phyloP scores from a whole-genome alignment of 2,797 vertebrate genomes.

The Adrianichthys oophorus region DNA sequence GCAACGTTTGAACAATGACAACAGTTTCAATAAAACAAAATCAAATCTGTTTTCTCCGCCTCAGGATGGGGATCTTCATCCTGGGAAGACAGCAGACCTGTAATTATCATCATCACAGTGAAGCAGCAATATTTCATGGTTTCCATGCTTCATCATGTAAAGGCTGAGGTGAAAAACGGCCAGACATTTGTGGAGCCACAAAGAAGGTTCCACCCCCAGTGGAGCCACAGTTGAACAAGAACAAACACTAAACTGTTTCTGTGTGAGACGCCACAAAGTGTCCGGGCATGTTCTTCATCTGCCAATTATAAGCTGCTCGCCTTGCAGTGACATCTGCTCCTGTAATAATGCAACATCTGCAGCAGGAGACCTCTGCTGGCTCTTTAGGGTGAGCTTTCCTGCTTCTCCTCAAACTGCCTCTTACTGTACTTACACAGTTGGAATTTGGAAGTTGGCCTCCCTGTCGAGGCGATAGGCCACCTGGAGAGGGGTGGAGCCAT shows the following conservation, averaged over 20 bases:
- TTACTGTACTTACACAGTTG: slow-evolving; percentile 78
- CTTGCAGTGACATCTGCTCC: slow-evolving; percentile 68
- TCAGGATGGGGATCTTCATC: background rate
- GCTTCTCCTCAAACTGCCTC: slow-evolving; percentile 21
- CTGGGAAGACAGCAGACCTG: slow-evolving; percentile 10
- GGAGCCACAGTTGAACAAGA: background rate
- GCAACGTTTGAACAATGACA: no score
- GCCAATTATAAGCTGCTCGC: slow-evolving; percentile 60
- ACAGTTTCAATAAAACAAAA: no score
- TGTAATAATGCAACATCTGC: slow-evolving; percentile 80
- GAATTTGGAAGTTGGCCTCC: slow-evolving; percentile 85
- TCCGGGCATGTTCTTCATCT: slow-evolving; percentile 62
- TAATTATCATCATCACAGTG: slow-evolving; percentile 41
- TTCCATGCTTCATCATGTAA: slow-evolving; percentile 21
- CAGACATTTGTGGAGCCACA: slow-evolving; percentile 12
- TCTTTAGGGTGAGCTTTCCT: slow-evolving; percentile 11
- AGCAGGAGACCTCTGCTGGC: slow-evolving; percentile 13
- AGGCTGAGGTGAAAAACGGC: slow-evolving; percentile 13
- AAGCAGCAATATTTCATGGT: slow-evolving; percentile 13
- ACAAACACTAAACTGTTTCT: slow-evolving; percentile 22
- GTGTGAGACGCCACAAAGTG: slow-evolving; percentile 45
- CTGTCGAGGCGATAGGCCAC: slow-evolving; percentile 83
- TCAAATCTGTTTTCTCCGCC: background rate
- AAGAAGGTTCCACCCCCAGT: background rate
- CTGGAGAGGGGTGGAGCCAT: slow-evolving; percentile 81